Percentiles rank a stretch among this genome's conserved stretches.
Conservation (phyloP, 2,888 invertebrate genomes). For the Drosophila barbarae region DNA sequence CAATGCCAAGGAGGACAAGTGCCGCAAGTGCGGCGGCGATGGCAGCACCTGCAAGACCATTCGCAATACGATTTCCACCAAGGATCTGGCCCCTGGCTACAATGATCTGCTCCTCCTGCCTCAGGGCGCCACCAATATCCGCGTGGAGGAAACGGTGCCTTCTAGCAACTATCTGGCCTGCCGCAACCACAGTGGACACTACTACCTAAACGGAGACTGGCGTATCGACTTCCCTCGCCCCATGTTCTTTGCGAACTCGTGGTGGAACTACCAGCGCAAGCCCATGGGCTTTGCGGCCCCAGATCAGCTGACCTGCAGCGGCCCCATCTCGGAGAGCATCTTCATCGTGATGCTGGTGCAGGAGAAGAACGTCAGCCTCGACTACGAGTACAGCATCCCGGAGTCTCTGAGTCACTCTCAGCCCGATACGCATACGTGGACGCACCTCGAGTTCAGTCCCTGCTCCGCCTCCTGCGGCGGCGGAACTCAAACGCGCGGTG, state of each 20-base stretch:
- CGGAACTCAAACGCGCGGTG: slow-evolving; percentile 89
- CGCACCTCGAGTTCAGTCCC: slow-evolving; percentile 83
- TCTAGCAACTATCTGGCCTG: slow-evolving; percentile 95
- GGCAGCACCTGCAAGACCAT: slow-evolving; percentile 92
- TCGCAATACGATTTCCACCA: slow-evolving; percentile 85
- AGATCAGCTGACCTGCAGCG: slow-evolving; percentile 90
- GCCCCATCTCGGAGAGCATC: slow-evolving; percentile 94
- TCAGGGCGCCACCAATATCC: slow-evolving; percentile 94
- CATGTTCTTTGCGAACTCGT: slow-evolving; percentile 88
- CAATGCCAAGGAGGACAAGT: slow-evolving; percentile 90
- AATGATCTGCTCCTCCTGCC: slow-evolving; percentile 95
- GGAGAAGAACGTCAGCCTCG: slow-evolving; percentile 90
- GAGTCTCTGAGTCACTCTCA: slow-evolving; percentile 84
- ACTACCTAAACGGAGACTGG: slow-evolving; percentile 96
- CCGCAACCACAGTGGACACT: slow-evolving; percentile 89
- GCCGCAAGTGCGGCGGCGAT: slow-evolving; percentile 95
- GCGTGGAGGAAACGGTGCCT: slow-evolving; percentile 87
- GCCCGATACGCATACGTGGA: slow-evolving; percentile 91
- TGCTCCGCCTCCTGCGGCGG: slow-evolving; percentile 95
- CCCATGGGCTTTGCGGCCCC: slow-evolving; percentile 90
- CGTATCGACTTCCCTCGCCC: slow-evolving; percentile 93
- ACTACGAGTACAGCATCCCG: slow-evolving; percentile 94
- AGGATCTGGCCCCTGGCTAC: slow-evolving; percentile 90
- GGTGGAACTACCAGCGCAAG: slow-evolving; percentile 92
- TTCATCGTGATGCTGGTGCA: slow-evolving; percentile 91